These are phyloP conservation scores for Oasisia sp. DNA, from an alignment of 2,888 invertebrate genomes.

Conservation along the genomic window DNA sequence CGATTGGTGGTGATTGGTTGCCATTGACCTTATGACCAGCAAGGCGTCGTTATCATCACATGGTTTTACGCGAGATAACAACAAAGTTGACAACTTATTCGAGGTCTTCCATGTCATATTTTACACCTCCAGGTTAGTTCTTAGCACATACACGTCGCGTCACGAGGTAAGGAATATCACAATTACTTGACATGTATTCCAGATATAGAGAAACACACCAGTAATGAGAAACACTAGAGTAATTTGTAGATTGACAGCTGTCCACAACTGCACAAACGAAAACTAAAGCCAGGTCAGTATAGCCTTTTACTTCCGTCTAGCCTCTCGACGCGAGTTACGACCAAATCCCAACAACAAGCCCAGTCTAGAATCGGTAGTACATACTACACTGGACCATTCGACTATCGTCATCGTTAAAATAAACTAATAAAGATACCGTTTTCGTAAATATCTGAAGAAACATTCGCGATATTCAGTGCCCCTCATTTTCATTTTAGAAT, in stretches of 20 bases:
- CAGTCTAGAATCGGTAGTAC: no score
- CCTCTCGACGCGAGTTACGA: not conserved
- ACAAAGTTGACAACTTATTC: slow-evolving; percentile 13
- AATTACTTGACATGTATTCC: not conserved
- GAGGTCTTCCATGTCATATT: slow-evolving; percentile 3
- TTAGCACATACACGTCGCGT: not conserved
- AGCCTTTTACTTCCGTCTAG: no score
- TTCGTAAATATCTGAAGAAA: no score
- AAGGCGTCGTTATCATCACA: slow-evolving; percentile 17
- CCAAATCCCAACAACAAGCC: no score
- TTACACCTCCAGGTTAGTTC: not conserved
- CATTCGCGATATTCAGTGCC: no score
- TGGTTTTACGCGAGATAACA: slow-evolving; percentile 8
- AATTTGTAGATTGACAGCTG: not conserved
- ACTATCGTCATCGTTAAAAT: no score
- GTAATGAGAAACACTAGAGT: not conserved
- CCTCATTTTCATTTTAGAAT: no score
- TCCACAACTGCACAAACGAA: not conserved
- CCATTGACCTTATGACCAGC: slow-evolving; percentile 17
- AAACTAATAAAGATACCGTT: no score
- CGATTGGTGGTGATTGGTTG: slow-evolving; percentile 6
- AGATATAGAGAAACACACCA: not conserved
- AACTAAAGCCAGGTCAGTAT: no score
- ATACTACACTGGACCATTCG: no score
- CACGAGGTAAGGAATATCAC: not conserved